These are phyloP conservation scores for Pseudobourletiella spinata DNA, from an alignment of 1,140 invertebrate genomes.

Conservation along the genomic window DNA sequence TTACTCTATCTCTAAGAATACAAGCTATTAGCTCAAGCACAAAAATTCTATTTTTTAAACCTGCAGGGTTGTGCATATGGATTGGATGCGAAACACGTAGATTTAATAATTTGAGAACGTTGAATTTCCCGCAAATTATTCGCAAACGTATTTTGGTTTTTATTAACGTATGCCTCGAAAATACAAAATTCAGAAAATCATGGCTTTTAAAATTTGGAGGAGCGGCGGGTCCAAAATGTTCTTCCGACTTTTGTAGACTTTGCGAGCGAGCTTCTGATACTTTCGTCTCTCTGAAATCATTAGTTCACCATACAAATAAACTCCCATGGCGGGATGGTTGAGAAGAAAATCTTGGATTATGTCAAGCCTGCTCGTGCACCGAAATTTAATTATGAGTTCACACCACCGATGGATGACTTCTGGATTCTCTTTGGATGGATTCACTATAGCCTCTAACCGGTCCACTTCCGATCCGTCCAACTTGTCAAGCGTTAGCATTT, in stretches of 20 bases:
- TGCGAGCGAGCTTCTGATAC: slow-evolving; percentile 28
- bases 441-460: slow-evolving; percentile 8
- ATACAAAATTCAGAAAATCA: too few relatives aligned
- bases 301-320: slow-evolving; percentile 39
- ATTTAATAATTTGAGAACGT: too few relatives aligned
- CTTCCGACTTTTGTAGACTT: slow-evolving; percentile 13
- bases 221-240: slow-evolving; percentile 23
- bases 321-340: slow-evolving; percentile 39
- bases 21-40: too few relatives aligned
- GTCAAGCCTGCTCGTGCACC: slow-evolving; percentile 33
- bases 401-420: slow-evolving; percentile 43
- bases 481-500: slow-evolving; percentile 34
- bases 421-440: slow-evolving; percentile 24
- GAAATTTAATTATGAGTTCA: slow-evolving; percentile 42
- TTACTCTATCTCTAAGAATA: too few relatives aligned
- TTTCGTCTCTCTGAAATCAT: slow-evolving; percentile 34
- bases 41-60: too few relatives aligned
- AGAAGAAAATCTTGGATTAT: slow-evolving; percentile 38
- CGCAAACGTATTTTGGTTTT: too few relatives aligned
- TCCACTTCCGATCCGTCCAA: not conserved
- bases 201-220: slow-evolving; percentile 6
- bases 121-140: too few relatives aligned
- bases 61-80: too few relatives aligned
- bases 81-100: too few relatives aligned
- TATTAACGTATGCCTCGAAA: too few relatives aligned